These are phyloP conservation scores for Aptenodytes forsteri DNA, from an alignment of 2,113 vertebrate species.

Conservation along the genomic window DNA sequence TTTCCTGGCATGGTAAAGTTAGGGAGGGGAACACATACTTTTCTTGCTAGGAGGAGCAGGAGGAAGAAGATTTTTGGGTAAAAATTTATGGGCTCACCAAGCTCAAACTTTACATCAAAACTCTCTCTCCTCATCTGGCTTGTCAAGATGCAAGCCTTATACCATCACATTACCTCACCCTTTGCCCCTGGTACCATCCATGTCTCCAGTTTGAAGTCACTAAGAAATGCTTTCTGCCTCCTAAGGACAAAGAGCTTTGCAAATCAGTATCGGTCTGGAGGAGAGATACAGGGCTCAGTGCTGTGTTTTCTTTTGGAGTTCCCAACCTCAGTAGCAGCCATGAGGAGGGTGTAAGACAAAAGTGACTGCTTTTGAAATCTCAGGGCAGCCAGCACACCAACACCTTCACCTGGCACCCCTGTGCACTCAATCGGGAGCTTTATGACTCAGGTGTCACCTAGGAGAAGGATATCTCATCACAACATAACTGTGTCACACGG, in stretches of 20 bases:
- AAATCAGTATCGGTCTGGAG: neutral
- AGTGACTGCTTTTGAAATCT: neutral
- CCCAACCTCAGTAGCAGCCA: neutral
- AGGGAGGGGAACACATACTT: neutral
- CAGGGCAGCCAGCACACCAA: neutral
- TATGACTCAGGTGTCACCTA: neutral
- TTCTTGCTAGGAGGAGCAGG: neutral
- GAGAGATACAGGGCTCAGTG: neutral
- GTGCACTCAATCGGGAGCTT: fast-evolving
- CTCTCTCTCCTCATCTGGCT: neutral
- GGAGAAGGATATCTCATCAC: neutral
- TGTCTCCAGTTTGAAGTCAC: neutral
- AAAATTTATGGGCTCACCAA: neutral
- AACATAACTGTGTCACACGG: neutral
- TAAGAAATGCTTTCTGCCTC: neutral
- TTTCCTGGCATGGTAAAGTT: neutral
- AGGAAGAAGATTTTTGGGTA: neutral
- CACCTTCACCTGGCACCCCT: neutral
- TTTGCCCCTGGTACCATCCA: neutral
- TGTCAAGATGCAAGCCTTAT: neutral
- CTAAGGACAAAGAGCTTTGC: neutral
- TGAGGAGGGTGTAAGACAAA: neutral
- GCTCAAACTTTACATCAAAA: neutral
- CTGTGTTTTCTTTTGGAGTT: neutral
- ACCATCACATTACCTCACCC: neutral